Conservation (phyloP, 2,888 invertebrate genomes). For the Mystacides longicornis region DNA sequence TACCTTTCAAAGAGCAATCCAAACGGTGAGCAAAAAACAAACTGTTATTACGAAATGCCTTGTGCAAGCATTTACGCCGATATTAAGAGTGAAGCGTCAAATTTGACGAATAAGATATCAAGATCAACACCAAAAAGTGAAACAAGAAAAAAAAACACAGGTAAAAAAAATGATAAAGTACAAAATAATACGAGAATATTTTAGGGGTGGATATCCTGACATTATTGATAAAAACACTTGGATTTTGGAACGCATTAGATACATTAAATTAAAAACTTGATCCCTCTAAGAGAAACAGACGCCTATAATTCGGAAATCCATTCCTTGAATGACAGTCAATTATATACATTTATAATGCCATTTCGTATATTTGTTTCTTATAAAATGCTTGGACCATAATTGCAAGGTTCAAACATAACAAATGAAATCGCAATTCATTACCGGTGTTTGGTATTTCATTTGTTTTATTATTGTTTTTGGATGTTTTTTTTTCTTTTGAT, state of each 20-base stretch:
- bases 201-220: neutral
- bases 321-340: conserved; percentile 13
- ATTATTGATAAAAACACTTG: neutral
- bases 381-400: conserved; percentile 9
- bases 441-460: neutral
- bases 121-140: neutral
- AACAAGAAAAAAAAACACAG: neutral
- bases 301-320: neutral
- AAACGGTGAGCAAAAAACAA: no score
- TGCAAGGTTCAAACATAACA: conserved; percentile 5
- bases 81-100: no score
- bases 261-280: no score
- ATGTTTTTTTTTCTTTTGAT: no score
- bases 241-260: neutral
- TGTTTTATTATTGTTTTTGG: neutral
- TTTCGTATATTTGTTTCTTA: conserved; percentile 18
- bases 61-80: no score
- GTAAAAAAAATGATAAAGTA: neutral
- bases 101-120: neutral
- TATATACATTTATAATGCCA: conserved; percentile 21
- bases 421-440: conserved; percentile 10
- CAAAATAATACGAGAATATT: neutral
- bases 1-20: no score
- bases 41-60: no score
- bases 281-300: no score